These are phyloP conservation scores for Triplophysa rosa DNA, from an alignment of 2,113 vertebrate species.

Conservation along the genomic window DNA sequence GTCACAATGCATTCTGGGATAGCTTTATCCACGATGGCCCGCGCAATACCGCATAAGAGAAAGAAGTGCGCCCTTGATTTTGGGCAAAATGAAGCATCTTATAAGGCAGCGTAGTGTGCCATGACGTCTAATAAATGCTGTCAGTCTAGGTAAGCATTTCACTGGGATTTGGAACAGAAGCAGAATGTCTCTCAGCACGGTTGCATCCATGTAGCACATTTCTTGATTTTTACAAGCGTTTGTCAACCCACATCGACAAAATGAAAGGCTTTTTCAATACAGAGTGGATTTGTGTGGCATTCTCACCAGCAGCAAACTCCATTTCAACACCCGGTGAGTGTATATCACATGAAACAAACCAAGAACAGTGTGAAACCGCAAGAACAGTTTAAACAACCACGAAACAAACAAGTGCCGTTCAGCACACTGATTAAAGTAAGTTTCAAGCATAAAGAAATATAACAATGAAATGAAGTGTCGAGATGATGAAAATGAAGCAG, in stretches of 20 bases:
- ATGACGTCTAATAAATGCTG: not conserved
- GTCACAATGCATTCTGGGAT: too few species aligned
- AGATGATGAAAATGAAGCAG: not conserved
- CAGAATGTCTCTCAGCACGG: not conserved
- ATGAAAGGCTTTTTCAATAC: too few species aligned
- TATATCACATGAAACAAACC: constrained; percentile 15
- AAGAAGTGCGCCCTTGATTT: too few species aligned
- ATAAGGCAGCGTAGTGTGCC: not conserved
- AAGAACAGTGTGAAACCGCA: not conserved
- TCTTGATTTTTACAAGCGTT: too few species aligned
- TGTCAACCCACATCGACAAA: too few species aligned
- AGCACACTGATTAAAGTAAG: too few species aligned
- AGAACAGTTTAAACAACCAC: not conserved
- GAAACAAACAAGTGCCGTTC: not conserved
- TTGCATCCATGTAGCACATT: too few species aligned
- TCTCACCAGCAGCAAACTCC: not conserved
- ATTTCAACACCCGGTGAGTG: not conserved
- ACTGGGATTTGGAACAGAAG: not conserved
- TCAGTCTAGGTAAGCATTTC: not conserved
- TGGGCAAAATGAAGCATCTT: not conserved
- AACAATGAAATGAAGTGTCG: not conserved
- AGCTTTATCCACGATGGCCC: too few species aligned
- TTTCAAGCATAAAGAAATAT: too few species aligned
- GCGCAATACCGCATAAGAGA: too few species aligned
- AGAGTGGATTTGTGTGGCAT: not conserved